Evolutionary conservation across 2,797 vertebrate genomes (phyloP).

Genomic region (Poecilia picta): DNA sequence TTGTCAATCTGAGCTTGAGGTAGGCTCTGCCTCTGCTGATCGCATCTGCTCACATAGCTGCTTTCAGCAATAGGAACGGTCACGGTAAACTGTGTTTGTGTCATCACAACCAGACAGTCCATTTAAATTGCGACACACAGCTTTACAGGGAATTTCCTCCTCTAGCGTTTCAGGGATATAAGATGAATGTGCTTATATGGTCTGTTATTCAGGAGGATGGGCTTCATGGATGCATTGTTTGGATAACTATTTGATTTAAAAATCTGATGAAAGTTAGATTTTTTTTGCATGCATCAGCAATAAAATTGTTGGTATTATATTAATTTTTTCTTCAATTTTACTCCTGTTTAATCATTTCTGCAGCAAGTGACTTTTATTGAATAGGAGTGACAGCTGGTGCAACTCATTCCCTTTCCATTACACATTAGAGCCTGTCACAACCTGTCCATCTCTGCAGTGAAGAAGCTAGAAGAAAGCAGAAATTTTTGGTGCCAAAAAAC

Average conservation of each 20-base stretch:
- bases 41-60: conserved; percentile 73
- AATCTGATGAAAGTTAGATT: conserved; percentile 19
- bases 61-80: conserved; percentile 71
- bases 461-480: conserved; percentile 34
- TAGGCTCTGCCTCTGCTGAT: conserved; percentile 71
- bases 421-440: conserved; percentile 41
- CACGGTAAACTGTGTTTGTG: conserved; percentile 68
- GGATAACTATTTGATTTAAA: conserved; percentile 24
- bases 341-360: conserved; percentile 24
- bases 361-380: conserved; percentile 37
- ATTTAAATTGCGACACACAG: conserved; percentile 55
- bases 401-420: conserved; percentile 35
- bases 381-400: conserved; percentile 28
- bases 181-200: conserved; percentile 14
- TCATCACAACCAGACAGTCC: conserved; percentile 65
- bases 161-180: conserved; percentile 25
- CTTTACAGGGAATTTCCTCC: conserved; percentile 34
- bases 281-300: conserved; percentile 20
- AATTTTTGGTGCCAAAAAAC: conserved; percentile 44
- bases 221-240: conserved; percentile 34
- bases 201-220: conserved; percentile 2
- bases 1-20: conserved; percentile 75
- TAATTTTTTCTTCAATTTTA: conserved; percentile 9
- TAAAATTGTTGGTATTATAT: not conserved
- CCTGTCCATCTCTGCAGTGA: conserved; percentile 39